phyloP scores from a whole-genome alignment of 53 echinoderm and acorn worm genomes.

The Echinometra lucunter region DNA sequence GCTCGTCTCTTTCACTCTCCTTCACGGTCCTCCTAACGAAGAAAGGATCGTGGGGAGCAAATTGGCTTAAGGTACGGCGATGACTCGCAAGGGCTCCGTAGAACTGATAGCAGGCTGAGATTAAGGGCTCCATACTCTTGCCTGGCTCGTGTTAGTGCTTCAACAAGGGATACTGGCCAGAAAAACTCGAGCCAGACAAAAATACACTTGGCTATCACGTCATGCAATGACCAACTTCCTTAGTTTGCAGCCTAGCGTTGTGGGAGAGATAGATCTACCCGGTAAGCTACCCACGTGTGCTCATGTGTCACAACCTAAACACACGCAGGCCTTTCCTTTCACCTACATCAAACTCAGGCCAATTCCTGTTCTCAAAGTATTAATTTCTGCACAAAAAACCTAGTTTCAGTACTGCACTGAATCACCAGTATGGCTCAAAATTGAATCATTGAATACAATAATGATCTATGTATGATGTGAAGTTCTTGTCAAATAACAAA shows the following conservation, averaged over 20 bases:
- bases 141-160: conserved; percentile 50
- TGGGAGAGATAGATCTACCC: conserved; percentile 43
- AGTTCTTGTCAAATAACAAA: not conserved
- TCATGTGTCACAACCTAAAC: conserved; percentile 57
- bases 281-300: conserved; percentile 57
- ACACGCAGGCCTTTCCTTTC: conserved; percentile 61
- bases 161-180: conserved; percentile 48
- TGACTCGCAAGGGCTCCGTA: conserved; percentile 57
- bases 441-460: conserved; percentile 7
- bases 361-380: conserved; percentile 26
- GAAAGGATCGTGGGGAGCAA: conserved; percentile 59
- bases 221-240: conserved; percentile 69
- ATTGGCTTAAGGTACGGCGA: conserved; percentile 61
- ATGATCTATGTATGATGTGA: not conserved
- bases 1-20: conserved; percentile 48
- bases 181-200: conserved; percentile 55
- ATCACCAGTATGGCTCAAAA: not conserved
- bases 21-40: conserved; percentile 32
- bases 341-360: conserved; percentile 26
- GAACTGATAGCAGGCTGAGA: conserved; percentile 50
- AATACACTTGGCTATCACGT: conserved; percentile 62
- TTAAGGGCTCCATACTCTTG: conserved; percentile 29
- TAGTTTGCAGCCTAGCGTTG: conserved; percentile 24
- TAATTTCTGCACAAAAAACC: conserved; percentile 25
- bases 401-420: not conserved